Conservation (phyloP, 1,140 invertebrate genomes). For the Micrasema longulum region DNA sequence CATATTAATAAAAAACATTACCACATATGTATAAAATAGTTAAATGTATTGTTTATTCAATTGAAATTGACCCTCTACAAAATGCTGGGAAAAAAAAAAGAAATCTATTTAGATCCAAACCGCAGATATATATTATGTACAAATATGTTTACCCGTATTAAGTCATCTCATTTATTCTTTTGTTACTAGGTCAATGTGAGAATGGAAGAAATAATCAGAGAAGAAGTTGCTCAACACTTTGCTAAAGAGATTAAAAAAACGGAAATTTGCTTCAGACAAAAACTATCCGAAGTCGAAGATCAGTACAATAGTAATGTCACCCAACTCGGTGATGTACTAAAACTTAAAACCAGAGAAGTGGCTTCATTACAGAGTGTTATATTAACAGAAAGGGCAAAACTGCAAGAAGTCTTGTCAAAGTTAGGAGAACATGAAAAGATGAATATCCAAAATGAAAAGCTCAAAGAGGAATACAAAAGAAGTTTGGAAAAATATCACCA, state of each 20-base stretch:
- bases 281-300: conserved; percentile 66
- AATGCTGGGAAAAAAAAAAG: too few relatives aligned
- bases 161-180: too few relatives aligned
- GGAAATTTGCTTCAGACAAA: conserved; percentile 65
- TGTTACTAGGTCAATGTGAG: conserved; percentile 60
- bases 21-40: too few relatives aligned
- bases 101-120: too few relatives aligned
- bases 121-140: too few relatives aligned
- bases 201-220: conserved; percentile 68
- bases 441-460: conserved; percentile 5
- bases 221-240: conserved; percentile 71
- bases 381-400: conserved; percentile 68
- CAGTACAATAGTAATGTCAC: conserved; percentile 60
- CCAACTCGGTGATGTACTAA: conserved; percentile 66
- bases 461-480: conserved; percentile 42
- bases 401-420: conserved; percentile 60
- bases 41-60: too few relatives aligned
- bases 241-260: conserved; percentile 68
- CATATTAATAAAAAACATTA: too few relatives aligned
- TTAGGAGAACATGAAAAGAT: conserved; percentile 15
- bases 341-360: conserved; percentile 68
- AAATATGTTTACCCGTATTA: too few relatives aligned
- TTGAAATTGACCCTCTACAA: too few relatives aligned
- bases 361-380: conserved; percentile 69
- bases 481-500: conserved; percentile 31